Base-by-base conservation (phyloP, 2,113 vertebrate species). In the Cottus gobio region DNA sequence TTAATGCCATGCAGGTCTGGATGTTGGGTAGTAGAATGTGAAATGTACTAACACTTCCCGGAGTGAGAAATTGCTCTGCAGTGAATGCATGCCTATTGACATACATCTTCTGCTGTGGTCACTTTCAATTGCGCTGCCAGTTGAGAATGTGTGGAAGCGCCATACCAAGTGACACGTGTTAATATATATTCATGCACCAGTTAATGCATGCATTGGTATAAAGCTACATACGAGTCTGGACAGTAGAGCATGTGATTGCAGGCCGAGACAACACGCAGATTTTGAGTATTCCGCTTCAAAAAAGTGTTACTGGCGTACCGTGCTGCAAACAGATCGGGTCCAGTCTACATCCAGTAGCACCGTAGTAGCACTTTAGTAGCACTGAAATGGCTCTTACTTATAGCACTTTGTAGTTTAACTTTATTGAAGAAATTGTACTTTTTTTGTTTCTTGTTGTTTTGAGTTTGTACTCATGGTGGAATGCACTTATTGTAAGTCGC, bases 41-140 rank as follows among this genome's bases (percentile, higher is more conserved):
- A 93, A 92, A 93, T 91, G 91, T 76, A 63, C 84, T 85, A 81
- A 84, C 78, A 83, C 62, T 87, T 74, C 64, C 73, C 58, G 26
- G 60, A 76, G 83, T 90, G 87, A 90, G 85, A 85, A 79, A 91
- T 85, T 48, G 78, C 85, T 84, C 70, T 39, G 81, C 79, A 68
- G 87, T 83, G 75, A 86, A 77, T 67, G 84, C 77, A 76, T 71
- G 56, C 79, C 78, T 66, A 54, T 62, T 83, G 79, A 83, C 88
- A 87, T 92, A 90, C 90, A 90, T 91, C 87, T 85, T 4, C 73
- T 18, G 61, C 84, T 71, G 75, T 85, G 87, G 83, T 91, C 90
- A 88, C 84, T 85, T 90, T 87, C 61, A 73, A 84, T 90, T 82
- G 84, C 44, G 26, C 74, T 86, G 84, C 78, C 60, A 60, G 71